phyloP scores from a whole-genome alignment of 2,113 vertebrate species.

The Forbesichthys agassizii region DNA sequence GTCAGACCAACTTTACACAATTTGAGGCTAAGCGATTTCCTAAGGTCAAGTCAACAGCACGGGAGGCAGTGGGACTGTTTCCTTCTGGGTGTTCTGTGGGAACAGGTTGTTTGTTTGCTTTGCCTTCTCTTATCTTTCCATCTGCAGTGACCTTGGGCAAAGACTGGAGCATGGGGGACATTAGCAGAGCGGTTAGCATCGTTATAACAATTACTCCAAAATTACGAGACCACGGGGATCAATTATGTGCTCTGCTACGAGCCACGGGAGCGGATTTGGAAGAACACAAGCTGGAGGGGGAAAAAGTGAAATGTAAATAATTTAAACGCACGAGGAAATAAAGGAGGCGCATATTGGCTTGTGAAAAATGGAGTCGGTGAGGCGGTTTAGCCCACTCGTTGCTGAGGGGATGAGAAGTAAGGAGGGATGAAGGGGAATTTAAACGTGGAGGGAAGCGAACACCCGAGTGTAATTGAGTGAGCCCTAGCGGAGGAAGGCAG shows the following conservation, averaged over 20 bases:
- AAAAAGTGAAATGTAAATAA: background rate
- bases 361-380: conserved; percentile 21
- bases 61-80: conserved; percentile 19
- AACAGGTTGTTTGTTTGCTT: conserved; percentile 37
- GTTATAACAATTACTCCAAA: conserved; percentile 70
- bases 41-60: conserved; percentile 22
- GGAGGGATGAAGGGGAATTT: conserved; percentile 22
- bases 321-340: background rate
- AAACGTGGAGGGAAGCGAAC: conserved; percentile 25
- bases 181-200: conserved; percentile 58
- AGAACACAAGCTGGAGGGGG: conserved; percentile 22
- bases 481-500: conserved; percentile 32
- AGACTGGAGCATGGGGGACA: conserved; percentile 40
- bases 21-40: conserved; percentile 24
- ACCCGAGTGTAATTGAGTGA: conserved; percentile 33
- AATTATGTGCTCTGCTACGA: conserved; percentile 65
- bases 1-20: conserved; percentile 4
- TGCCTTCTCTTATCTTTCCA: conserved; percentile 38
- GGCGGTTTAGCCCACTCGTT: background rate
- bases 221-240: conserved; percentile 61
- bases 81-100: conserved; percentile 13
- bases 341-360: conserved; percentile 15
- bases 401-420: conserved; percentile 20
- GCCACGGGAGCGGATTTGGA: conserved; percentile 38
- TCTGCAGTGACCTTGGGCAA: conserved; percentile 57